phyloP scores from a whole-genome alignment of 2,888 invertebrate genomes.

The Cephalotes varians region DNA sequence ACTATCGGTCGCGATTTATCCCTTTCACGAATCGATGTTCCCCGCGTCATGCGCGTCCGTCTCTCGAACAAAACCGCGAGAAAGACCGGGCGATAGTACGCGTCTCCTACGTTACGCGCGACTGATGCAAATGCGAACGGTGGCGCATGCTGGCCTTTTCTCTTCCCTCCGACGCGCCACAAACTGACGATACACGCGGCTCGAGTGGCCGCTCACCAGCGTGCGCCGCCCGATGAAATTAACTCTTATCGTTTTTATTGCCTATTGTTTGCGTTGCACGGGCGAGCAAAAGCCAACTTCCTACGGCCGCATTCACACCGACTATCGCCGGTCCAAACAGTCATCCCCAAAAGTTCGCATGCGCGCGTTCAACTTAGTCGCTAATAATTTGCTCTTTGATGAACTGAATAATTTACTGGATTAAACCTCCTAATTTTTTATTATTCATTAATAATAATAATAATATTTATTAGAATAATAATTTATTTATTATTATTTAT shows the following conservation, averaged over 20 bases:
- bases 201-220: conserved; percentile 24
- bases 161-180: conserved; percentile 24
- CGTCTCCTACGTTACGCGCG: conserved; percentile 12
- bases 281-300: conserved; percentile 28
- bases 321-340: background rate
- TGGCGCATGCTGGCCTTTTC: conserved; percentile 9
- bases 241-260: conserved; percentile 67
- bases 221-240: conserved; percentile 50
- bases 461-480: no score
- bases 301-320: conserved; percentile 12
- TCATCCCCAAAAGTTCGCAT: background rate
- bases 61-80: background rate
- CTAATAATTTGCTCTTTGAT: background rate
- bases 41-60: background rate
- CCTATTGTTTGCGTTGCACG: conserved; percentile 49
- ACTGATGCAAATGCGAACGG: conserved; percentile 15
- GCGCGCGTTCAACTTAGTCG: background rate
- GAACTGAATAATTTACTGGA: background rate
- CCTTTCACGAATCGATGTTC: background rate
- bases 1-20: background rate
- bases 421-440: background rate
- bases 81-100: background rate
- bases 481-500: background rate
- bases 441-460: background rate
- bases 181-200: conserved; percentile 20